Evolutionary conservation across 2,113 vertebrate species (phyloP), one percentile per base, ranked within the genome.

Genomic region (Nothoprocta perdicaria): DNA sequence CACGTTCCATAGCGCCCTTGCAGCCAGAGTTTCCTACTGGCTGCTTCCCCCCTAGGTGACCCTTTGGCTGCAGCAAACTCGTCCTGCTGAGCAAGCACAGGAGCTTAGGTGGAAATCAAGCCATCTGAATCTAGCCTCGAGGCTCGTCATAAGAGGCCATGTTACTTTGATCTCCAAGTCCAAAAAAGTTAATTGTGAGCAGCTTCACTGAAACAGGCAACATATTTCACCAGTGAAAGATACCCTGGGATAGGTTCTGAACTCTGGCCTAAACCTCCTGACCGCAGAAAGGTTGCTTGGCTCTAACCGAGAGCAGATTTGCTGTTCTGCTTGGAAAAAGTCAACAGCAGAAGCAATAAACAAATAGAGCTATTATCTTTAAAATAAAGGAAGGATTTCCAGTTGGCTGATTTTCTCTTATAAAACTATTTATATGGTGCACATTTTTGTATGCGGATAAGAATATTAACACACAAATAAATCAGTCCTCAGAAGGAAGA

Each of bases 361-460:
- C 85, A 83, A 94, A 93, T 78, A 52, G 29, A 95, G 63, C 46
- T 57, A 94, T 96, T 96, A 96, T 95, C 93, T 97, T 95, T 92
- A 79, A 92, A 97, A 96, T 96, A 94, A 97, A 97, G 94, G 89
- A 96, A 97, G 92, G 83, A 96, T 97, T 97, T 98, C 94, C 94
- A 97, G 88, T 96, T 96, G 92, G 95, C 84, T 97, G 89, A 26
- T 92, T 96, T 95, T 96, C 84, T 74, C 68, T 86, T 89, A 93
- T 89, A 91, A 96, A 95, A 96, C 89, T 71, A 89, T 95, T 93
- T 89, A 92, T 89, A 90, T 89, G 76, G 77, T 83, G 81, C 67
- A 71, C 72, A 92, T 96, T 97, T 84, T 96, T 94, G 15, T 90
- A 81, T 83, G 63, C 1, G 23, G 78, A 84, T 87, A 93, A 80